Evolutionary conservation across 1,140 invertebrate genomes (phyloP), one percentile per base, ranked within the genome.

Genomic region (Diorhabda carinulata): DNA sequence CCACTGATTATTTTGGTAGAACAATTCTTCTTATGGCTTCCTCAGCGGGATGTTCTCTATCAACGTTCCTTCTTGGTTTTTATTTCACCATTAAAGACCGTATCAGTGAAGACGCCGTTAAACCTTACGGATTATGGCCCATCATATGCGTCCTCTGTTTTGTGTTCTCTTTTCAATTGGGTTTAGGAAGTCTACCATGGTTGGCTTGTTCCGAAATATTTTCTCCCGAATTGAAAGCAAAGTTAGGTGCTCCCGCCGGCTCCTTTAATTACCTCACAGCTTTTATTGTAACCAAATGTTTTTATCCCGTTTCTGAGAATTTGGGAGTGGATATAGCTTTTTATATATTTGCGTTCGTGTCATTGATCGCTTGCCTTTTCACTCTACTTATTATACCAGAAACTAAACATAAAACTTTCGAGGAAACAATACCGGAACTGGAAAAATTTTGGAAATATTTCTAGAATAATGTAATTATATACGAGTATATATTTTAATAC

Each of bases 141-240:
- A 81, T 96, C 0, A 72, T 85, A 1, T 88, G 88, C 64, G 78
- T 96, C 2, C 88, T 90, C 43, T 73, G 91, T 5, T 97, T 92
- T 78, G 91, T 93, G 63, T 77, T 91, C 45, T 85, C 90, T 3
- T 94, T 92, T 81, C 90, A 90, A 0, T 78, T 94, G 1, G 93
- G 93, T 6, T 91, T 90, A 73, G 92, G 92, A 0, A 91, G 92
- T 0, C 87, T 95, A 57, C 91, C 92, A 2, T 94, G 92, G 86
- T 83, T 93, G 74, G 85, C 93, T 72, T 86, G 91, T 66, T 87
- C 89, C 2, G 91, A 94, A 81, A 78, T 93, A 72, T 91, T 92
- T 82, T 85, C 92, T 63, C 81, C 91, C 73, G 87, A 91, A 64
- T 85, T 94, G 9, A 92, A 92, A 69, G 91, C 90, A 70, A 86